Evolutionary conservation across 2,888 invertebrate genomes (phyloP).

Genomic region (Sympetrum striolatum): DNA sequence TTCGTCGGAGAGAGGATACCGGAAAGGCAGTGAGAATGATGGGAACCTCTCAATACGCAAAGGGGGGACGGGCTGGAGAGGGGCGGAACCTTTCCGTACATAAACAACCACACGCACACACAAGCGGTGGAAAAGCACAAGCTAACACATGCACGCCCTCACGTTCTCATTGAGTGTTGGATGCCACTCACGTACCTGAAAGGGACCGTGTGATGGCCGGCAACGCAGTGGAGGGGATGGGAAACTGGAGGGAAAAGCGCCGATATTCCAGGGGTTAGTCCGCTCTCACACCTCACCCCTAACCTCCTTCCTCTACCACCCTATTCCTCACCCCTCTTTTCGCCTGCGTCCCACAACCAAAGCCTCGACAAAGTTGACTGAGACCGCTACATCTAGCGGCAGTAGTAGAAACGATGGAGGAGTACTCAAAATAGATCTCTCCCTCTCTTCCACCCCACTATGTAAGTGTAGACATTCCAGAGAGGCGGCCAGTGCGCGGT

Average conservation of each 20-base stretch:
- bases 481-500: slow-evolving; percentile 30
- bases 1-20: neutral
- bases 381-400: slow-evolving; percentile 43
- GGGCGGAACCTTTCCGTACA: neutral
- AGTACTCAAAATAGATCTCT: slow-evolving; percentile 21
- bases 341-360: neutral
- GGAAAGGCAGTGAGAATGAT: neutral
- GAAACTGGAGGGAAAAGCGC: neutral
- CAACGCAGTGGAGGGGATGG: neutral
- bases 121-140: neutral
- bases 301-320: neutral
- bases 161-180: neutral
- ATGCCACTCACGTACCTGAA: slow-evolving; percentile 7
- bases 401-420: neutral
- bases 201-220: neutral
- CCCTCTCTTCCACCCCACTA: slow-evolving; percentile 7
- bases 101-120: slow-evolving; percentile 29
- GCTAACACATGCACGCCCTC: neutral
- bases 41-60: neutral
- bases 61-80: neutral
- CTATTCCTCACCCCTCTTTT: neutral
- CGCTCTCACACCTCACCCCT: neutral
- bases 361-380: slow-evolving; percentile 18
- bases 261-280: neutral
- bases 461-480: slow-evolving; percentile 36